Evolutionary conservation across 1,140 invertebrate genomes (phyloP), one percentile per base, ranked within the genome.

Genomic region (Orchesella cincta): DNA sequence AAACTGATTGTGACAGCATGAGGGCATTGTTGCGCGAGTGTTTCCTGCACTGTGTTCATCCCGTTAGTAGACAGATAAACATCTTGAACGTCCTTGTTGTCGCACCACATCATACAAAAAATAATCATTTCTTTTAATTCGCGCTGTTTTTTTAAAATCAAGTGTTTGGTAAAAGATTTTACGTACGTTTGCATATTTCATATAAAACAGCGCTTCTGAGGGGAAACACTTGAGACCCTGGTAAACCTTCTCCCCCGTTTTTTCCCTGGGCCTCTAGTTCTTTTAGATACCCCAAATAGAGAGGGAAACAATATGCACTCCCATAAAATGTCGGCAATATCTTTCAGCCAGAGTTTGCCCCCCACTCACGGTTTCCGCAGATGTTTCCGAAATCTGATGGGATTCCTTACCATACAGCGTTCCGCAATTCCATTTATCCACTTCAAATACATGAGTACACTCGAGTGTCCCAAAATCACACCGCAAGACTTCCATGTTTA

Each of bases 61-160:
- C n/a, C n/a, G 14, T 14, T 26, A 57, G 23, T 26, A 57, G 26
- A 57, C 26, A 12, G n/a, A 18, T 57, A 26, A 57, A 57, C n/a
- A 8, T 57, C 54, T 23, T 57, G 54, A 23, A 57, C n/a, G 3
- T 8, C 8, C 26, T 57, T 57, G 3, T 57, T 57, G n/a, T 57
- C 54, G 23, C 54, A 57, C 54, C 54, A 57, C 54, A 57, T 57
- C 54, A n/a, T n/a, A n/a, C n/a, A n/a, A n/a, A n/a, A n/a, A n/a
- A n/a, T n/a, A n/a, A n/a, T n/a, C n/a, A n/a, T n/a, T n/a, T n/a
- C n/a, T n/a, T n/a, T n/a, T n/a, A n/a, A n/a, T n/a, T n/a, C n/a
- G n/a, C n/a, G n/a, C n/a, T n/a, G n/a, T n/a, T n/a, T n/a, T n/a
- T n/a, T n/a, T n/a, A n/a, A n/a, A n/a, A n/a, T n/a, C n/a, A n/a